phyloP scores from a whole-genome alignment of 2,797 vertebrate genomes.

The Buceros bicornis region DNA sequence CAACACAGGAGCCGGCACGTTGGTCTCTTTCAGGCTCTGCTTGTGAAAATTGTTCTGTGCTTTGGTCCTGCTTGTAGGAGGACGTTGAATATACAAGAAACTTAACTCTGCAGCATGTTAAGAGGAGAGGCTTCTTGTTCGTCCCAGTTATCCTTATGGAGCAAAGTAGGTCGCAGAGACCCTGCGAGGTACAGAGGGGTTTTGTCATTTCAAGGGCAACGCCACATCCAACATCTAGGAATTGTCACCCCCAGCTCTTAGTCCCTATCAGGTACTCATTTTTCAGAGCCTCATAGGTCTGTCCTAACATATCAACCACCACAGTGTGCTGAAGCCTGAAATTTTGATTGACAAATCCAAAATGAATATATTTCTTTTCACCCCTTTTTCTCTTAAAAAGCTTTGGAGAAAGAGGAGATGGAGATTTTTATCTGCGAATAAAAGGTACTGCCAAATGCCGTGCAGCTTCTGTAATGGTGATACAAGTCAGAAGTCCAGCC shows the following conservation, averaged over 20 bases:
- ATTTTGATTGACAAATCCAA: background rate
- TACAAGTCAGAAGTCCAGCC: background rate
- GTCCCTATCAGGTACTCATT: background rate
- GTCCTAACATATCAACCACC: background rate
- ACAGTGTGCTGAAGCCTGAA: background rate
- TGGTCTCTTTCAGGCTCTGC: conserved; percentile 21
- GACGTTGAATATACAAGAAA: background rate
- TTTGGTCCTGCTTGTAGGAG: conserved; percentile 34
- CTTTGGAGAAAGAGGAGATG: background rate
- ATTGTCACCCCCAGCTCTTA: background rate
- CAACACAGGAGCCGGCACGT: background rate
- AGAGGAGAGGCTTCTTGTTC: conserved; percentile 9
- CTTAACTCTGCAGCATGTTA: background rate
- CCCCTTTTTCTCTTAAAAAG: background rate
- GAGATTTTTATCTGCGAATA: background rate
- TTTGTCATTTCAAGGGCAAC: conserved; percentile 32
- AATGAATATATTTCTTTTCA: background rate
- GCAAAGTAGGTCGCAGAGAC: background rate
- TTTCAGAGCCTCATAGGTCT: background rate
- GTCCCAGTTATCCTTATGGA: background rate
- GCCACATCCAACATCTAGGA: background rate
- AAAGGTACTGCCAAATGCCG: background rate
- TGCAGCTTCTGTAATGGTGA: background rate
- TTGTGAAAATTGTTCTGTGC: conserved; percentile 11
- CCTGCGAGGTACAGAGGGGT: background rate